phyloP scores from a whole-genome alignment of 2,888 invertebrate genomes.

The Ferdinandea cuprea region DNA sequence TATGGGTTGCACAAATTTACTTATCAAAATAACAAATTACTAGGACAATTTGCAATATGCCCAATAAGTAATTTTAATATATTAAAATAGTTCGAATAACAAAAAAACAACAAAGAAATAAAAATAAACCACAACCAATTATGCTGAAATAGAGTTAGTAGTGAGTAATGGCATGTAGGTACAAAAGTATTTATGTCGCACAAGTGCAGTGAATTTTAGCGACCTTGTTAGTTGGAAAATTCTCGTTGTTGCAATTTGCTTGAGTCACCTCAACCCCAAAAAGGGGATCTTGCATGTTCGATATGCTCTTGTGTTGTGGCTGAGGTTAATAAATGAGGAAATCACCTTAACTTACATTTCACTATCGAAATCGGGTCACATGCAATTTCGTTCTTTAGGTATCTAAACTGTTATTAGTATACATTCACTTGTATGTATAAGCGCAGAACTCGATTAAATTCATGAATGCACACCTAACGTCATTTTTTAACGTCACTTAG shows the following conservation, averaged over 20 bases:
- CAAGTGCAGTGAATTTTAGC: constrained; percentile 22
- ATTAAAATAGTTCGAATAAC: constrained; percentile 6
- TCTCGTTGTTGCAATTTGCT: constrained; percentile 11
- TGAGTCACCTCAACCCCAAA: constrained; percentile 15
- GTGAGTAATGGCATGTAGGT: background rate
- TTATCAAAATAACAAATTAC: constrained; percentile 7
- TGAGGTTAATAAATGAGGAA: constrained; percentile 38
- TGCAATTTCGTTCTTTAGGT: background rate
- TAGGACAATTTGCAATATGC: constrained; percentile 15
- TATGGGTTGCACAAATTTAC: constrained; percentile 1
- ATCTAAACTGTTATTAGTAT: too few species aligned
- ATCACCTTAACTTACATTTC: constrained; percentile 12
- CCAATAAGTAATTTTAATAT: constrained; percentile 12
- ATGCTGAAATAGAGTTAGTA: constrained; percentile 3
- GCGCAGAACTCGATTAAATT: too few species aligned
- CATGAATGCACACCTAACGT: too few species aligned
- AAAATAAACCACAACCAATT: background rate
- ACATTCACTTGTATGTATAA: too few species aligned
- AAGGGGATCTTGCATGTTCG: constrained; percentile 20
- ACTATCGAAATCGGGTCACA: constrained; percentile 32
- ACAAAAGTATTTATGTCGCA: constrained; percentile 18
- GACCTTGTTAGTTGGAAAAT: constrained; percentile 38
- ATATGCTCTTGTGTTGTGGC: constrained; percentile 16
- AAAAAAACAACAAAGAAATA: background rate
- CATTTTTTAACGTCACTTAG: too few species aligned